Evolutionary conservation across 2,797 vertebrate genomes (phyloP).

Genomic region (Ptychobarbus kaznakovi): DNA sequence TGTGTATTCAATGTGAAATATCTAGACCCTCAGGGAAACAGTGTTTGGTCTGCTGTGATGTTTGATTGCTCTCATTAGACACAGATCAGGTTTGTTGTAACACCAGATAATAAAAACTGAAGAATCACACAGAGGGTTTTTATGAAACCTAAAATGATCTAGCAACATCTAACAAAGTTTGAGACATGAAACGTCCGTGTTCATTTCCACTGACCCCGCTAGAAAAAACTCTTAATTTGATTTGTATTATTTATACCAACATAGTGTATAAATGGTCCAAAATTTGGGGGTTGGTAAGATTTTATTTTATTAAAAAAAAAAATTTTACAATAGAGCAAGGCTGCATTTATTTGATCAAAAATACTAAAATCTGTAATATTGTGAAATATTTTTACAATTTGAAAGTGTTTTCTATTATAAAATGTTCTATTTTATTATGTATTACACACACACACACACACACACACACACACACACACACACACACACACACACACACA

Average conservation of each 20-base stretch:
- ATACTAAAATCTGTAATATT: neutral
- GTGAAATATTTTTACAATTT: neutral
- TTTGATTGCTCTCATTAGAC: constrained; percentile 30
- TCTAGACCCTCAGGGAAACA: constrained; percentile 14
- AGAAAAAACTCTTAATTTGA: neutral
- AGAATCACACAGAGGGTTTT: neutral
- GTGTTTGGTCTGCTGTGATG: neutral
- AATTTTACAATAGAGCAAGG: neutral
- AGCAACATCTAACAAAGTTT: constrained; percentile 1
- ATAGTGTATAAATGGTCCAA: neutral
- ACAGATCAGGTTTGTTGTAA: constrained; percentile 29
- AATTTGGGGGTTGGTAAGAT: too few relatives aligned
- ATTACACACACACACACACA: neutral
- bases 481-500: too few relatives aligned
- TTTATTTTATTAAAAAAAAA: too few relatives aligned
- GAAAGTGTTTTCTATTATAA: neutral
- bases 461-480: too few relatives aligned
- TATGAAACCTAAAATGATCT: constrained; percentile 4
- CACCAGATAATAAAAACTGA: neutral
- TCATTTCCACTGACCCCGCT: neutral
- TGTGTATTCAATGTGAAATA: constrained; percentile 15
- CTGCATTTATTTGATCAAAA: neutral
- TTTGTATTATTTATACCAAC: neutral
- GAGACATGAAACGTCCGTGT: neutral
- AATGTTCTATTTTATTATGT: neutral